These are phyloP conservation scores for Drosophila demipolita DNA, from an alignment of 2,888 invertebrate species.

Conservation along the genomic window DNA sequence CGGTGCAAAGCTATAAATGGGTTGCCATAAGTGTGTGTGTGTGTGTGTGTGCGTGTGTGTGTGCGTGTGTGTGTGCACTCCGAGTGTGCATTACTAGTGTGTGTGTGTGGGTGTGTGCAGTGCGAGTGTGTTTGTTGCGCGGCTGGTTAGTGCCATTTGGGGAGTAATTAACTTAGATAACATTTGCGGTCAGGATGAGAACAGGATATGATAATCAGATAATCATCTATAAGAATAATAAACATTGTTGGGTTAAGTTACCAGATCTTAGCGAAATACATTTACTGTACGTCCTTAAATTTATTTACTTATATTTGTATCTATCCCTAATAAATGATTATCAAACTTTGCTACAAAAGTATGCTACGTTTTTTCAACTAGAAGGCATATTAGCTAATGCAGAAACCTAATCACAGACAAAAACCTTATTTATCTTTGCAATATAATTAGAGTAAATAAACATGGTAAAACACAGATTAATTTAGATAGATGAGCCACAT, in stretches of 20 bases:
- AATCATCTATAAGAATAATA: conserved; percentile 3
- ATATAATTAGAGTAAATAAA: background rate
- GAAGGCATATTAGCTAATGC: background rate
- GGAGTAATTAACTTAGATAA: conserved; percentile 46
- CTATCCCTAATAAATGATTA: background rate
- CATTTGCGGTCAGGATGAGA: conserved; percentile 27
- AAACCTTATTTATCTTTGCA: background rate
- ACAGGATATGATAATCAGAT: conserved; percentile 17
- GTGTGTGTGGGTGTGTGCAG: conserved; percentile 18
- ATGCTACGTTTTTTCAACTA: background rate
- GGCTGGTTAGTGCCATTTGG: conserved; percentile 27
- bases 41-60: conserved; percentile 13
- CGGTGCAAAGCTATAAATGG: conserved; percentile 36
- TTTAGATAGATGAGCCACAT: background rate
- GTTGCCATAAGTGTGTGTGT: conserved; percentile 5
- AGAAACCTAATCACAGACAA: background rate
- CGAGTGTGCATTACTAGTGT: conserved; percentile 1
- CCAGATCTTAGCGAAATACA: background rate
- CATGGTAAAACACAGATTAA: background rate
- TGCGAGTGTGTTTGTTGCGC: conserved; percentile 10
- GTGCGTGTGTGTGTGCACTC: background rate
- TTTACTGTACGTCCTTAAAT: background rate
- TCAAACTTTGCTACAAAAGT: too few species aligned
- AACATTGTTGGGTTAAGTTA: background rate
- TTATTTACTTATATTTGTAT: background rate